These are phyloP conservation scores for Littorina saxatilis DNA, from an alignment of 1,140 invertebrate genomes.

Conservation along the genomic window DNA sequence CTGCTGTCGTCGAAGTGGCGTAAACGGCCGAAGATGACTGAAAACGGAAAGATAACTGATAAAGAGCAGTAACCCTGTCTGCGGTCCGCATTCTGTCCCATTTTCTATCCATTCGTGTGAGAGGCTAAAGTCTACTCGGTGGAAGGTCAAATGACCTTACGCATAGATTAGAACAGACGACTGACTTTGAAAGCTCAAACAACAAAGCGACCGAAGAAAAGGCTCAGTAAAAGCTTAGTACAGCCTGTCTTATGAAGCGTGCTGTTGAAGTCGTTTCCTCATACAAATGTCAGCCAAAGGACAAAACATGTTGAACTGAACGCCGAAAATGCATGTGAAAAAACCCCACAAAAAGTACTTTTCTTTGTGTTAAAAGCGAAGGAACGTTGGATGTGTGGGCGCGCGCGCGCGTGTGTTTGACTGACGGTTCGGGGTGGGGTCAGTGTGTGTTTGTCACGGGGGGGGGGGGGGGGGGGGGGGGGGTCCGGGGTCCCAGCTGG, in stretches of 20 bases:
- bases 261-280: neutral
- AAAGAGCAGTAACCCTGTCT: neutral
- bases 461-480: too few relatives aligned
- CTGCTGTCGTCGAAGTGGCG: neutral
- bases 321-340: too few relatives aligned
- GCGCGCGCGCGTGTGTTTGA: too few relatives aligned
- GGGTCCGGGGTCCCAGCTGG: too few relatives aligned
- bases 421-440: too few relatives aligned
- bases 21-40: neutral
- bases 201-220: neutral
- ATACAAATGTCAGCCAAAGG: too few relatives aligned
- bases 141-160: too few relatives aligned
- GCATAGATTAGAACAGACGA: neutral
- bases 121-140: neutral
- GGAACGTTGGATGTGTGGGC: too few relatives aligned
- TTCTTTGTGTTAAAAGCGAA: too few relatives aligned
- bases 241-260: neutral
- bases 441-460: too few relatives aligned
- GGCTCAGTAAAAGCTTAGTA: neutral
- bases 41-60: neutral
- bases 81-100: neutral
- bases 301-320: too few relatives aligned
- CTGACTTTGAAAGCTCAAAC: neutral
- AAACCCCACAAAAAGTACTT: too few relatives aligned
- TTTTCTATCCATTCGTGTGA: neutral